These are phyloP conservation scores for Syrmaticus mikado DNA, from an alignment of 2,113 vertebrate genomes.

Conservation along the genomic window DNA sequence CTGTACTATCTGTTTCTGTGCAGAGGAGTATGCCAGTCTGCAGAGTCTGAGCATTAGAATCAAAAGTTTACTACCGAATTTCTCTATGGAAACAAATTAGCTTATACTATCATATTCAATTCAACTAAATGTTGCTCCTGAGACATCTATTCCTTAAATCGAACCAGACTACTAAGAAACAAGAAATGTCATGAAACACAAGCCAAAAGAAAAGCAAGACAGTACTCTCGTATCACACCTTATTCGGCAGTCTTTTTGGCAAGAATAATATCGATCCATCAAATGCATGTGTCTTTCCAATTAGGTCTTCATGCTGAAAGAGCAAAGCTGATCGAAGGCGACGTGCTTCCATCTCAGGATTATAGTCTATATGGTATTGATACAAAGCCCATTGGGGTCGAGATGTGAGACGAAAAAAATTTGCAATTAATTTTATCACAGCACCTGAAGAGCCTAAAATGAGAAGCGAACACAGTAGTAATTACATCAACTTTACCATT, in stretches of 20 bases:
- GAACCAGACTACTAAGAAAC: not conserved
- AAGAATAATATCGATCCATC: conserved; percentile 90
- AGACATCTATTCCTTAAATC: not conserved
- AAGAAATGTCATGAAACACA: not conserved
- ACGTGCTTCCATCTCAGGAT: conserved; percentile 89
- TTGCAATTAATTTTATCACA: conserved; percentile 81
- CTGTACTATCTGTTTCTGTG: not conserved
- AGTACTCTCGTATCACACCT: conserved; percentile 60
- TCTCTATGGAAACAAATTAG: not conserved
- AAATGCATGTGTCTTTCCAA: conserved; percentile 88
- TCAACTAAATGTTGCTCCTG: not conserved
- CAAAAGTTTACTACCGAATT: not conserved
- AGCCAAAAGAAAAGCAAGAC: accelerated
- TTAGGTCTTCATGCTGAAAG: conserved; percentile 84
- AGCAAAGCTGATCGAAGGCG: conserved; percentile 88
- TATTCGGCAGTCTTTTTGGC: conserved; percentile 79
- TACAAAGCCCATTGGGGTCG: conserved; percentile 92
- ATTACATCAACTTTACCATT: too few species aligned
- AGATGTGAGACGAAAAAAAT: conserved; percentile 88
- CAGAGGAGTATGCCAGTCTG: not conserved
- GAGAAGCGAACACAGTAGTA: accelerated
- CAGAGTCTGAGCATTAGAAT: not conserved
- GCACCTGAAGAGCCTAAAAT: conserved; percentile 82
- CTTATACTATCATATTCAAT: not conserved
- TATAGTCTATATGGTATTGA: conserved; percentile 92